phyloP scores from a whole-genome alignment of 1,140 invertebrate genomes.

The Brachionus manjavacas region DNA sequence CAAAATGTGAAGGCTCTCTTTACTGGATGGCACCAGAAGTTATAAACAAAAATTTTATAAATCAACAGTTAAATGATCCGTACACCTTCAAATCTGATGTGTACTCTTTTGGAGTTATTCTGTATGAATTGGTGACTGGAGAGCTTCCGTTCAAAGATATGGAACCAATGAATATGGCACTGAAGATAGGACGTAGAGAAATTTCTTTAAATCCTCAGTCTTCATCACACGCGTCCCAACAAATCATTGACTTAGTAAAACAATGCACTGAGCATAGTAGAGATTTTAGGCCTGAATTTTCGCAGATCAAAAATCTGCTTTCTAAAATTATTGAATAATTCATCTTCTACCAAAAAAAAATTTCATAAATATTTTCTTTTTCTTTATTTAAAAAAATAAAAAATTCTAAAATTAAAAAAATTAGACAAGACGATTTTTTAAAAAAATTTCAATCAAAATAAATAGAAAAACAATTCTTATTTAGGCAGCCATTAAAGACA shows the following conservation, averaged over 20 bases:
- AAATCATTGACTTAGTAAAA: not conserved
- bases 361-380: too few species aligned
- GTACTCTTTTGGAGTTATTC: constrained; percentile 95
- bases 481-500: too few species aligned
- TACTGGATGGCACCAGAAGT: constrained; percentile 79
- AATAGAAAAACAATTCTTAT: too few species aligned
- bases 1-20: not conserved
- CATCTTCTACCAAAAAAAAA: too few species aligned
- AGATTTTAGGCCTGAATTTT: not conserved
- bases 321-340: not conserved
- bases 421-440: too few species aligned
- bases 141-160: constrained; percentile 70
- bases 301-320: not conserved
- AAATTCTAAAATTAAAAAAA: too few species aligned
- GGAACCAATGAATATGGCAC: constrained; percentile 51
- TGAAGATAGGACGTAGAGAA: not conserved
- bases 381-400: too few species aligned
- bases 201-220: not conserved
- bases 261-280: not conserved
- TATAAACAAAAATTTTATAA: constrained; percentile 73
- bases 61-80: constrained; percentile 73
- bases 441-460: too few species aligned
- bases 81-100: constrained; percentile 97
- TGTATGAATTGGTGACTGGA: constrained; percentile 85
- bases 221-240: not conserved